Conservation (phyloP, 2,797 vertebrate species). For the Myioborus melanocephalus region DNA sequence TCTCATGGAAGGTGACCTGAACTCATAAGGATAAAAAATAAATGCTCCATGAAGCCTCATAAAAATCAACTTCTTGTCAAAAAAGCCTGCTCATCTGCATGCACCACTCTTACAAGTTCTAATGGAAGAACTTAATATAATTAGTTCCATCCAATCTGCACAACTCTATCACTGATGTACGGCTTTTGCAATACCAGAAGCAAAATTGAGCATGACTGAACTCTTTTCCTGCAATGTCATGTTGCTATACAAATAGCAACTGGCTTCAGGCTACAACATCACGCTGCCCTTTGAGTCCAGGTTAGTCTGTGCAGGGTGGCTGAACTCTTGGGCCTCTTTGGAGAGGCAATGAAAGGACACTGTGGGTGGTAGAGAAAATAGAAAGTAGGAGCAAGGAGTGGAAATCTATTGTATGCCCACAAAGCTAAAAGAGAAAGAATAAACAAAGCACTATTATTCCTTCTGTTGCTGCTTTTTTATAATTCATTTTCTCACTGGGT, state of each 20-base stretch:
- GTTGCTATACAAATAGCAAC: not conserved
- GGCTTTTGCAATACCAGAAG: conserved; percentile 15
- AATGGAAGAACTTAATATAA: not conserved
- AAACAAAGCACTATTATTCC: conserved; percentile 41
- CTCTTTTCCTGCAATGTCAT: conserved; percentile 1
- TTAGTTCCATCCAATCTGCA: not conserved
- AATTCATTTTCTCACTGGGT: not conserved
- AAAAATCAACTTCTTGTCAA: not conserved
- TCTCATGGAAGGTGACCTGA: not conserved
- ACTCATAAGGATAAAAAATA: not conserved
- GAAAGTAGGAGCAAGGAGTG: conserved; percentile 40
- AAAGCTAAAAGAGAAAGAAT: conserved; percentile 43
- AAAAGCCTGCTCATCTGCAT: not conserved
- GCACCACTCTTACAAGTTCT: not conserved
- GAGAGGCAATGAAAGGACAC: conserved; percentile 21
- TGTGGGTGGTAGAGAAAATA: conserved; percentile 48
- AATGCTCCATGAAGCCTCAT: not conserved
- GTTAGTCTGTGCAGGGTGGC: conserved; percentile 3
- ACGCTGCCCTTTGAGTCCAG: not conserved
- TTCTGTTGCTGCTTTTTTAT: not conserved
- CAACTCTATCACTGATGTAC: not conserved
- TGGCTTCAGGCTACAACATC: not conserved
- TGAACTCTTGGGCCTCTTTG: not conserved
- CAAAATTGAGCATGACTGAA: conserved; percentile 36
- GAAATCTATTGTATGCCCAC: conserved; percentile 33